A percentile compares a stretch with the other conserved stretches of the same genome.
phyloP scores from a whole-genome alignment of 2,888 invertebrate genomes.

The Sarcophaga carnaria region DNA sequence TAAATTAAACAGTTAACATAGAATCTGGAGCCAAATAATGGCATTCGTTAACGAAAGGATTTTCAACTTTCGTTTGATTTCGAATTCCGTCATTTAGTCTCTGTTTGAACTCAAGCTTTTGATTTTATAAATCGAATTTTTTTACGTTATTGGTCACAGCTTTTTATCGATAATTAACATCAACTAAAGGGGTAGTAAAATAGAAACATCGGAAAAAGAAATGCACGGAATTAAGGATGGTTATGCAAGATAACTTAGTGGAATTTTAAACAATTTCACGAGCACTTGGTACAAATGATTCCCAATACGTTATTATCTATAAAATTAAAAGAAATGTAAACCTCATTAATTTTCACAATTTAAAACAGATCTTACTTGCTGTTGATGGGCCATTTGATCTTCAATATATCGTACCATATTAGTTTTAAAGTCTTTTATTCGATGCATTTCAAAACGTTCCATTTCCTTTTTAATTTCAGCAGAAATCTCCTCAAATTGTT shows the following conservation, averaged over 20 bases:
- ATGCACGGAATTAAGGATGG: constrained; percentile 26
- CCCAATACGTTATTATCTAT: constrained; percentile 85
- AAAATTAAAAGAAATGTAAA: constrained; percentile 43
- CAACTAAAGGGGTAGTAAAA: constrained; percentile 16
- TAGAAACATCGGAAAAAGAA: constrained; percentile 8
- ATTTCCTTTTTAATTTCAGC: constrained; percentile 96
- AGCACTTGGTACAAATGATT: constrained; percentile 97
- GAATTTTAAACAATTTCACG: constrained; percentile 91
- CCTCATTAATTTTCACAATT: constrained; percentile 1
- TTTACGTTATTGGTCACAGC: constrained; percentile 58
- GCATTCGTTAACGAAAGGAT: too few species aligned
- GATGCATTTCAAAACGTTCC: constrained; percentile 93
- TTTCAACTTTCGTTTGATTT: not conserved
- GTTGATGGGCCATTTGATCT: constrained; percentile 96
- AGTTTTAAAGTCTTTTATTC: constrained; percentile 94
- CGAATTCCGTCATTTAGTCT: too few species aligned
- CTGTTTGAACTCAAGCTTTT: too few species aligned
- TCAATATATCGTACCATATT: constrained; percentile 96
- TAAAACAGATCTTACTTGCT: constrained; percentile 86
- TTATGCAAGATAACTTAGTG: constrained; percentile 14
- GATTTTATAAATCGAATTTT: not conserved
- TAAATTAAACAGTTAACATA: not conserved
- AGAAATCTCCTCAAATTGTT: constrained; percentile 97
- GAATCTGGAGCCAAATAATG: too few species aligned
- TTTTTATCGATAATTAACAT: constrained; percentile 16